These are phyloP conservation scores for Agrenia bidenticulata DNA, from an alignment of 2,888 invertebrate species.

Conservation along the genomic window DNA sequence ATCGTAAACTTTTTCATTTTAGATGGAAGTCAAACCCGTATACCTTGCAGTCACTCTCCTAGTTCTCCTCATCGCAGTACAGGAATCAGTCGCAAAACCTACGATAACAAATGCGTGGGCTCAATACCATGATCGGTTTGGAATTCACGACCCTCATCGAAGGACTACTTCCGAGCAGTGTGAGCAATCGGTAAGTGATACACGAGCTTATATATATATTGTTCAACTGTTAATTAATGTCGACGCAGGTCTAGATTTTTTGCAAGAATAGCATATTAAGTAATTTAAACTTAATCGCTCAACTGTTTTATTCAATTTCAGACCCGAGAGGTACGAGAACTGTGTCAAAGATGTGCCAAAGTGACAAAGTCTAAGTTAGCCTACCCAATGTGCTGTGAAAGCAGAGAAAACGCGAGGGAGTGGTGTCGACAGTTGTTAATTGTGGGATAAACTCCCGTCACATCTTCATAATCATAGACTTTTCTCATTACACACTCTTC, in stretches of 20 bases:
- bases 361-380: conserved; percentile 63
- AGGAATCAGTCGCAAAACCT: not conserved
- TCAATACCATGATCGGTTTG: conserved; percentile 1
- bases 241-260: too few relatives aligned
- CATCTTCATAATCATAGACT: conserved; percentile 22
- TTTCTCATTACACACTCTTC: conserved; percentile 9
- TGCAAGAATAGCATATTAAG: not conserved
- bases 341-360: conserved; percentile 66
- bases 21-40: conserved; percentile 6
- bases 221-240: too few relatives aligned
- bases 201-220: too few relatives aligned
- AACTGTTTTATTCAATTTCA: conserved; percentile 54
- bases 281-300: not conserved
- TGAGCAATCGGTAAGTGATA: conserved; percentile 17
- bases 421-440: conserved; percentile 65
- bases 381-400: conserved; percentile 65
- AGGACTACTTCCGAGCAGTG: conserved; percentile 7
- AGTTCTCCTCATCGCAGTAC: not conserved
- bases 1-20: not conserved
- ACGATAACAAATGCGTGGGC: conserved; percentile 1
- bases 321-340: conserved; percentile 60
- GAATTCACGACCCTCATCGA: not conserved
- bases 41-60: not conserved
- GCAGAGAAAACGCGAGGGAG: conserved; percentile 61
- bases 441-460: conserved; percentile 57